These are phyloP conservation scores for Octonoba sinensis DNA, from an alignment of 2,888 invertebrate species.

Conservation along the genomic window DNA sequence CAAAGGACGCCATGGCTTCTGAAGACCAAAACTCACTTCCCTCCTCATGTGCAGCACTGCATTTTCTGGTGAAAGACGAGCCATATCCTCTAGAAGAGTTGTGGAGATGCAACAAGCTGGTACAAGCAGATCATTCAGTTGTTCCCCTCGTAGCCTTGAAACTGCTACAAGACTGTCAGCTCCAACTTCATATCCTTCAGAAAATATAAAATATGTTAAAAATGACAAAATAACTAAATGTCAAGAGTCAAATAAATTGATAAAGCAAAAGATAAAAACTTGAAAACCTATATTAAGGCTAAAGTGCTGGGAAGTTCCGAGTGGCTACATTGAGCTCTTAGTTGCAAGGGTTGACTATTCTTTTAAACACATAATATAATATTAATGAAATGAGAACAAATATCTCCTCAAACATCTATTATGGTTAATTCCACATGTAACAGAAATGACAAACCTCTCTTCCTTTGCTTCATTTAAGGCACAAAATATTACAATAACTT, in stretches of 20 bases:
- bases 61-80: neutral
- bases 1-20: constrained; percentile 45
- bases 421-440: too few relatives aligned
- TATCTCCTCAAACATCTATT: too few relatives aligned
- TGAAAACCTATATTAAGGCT: too few relatives aligned
- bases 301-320: too few relatives aligned
- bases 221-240: neutral
- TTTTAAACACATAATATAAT: too few relatives aligned
- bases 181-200: constrained; percentile 76
- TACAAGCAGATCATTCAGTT: constrained; percentile 75
- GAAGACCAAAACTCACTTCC: constrained; percentile 40
- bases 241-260: neutral
- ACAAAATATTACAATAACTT: too few relatives aligned
- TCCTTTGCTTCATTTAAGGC: too few relatives aligned
- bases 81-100: constrained; percentile 21
- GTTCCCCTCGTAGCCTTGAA: constrained; percentile 76
- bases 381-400: too few relatives aligned
- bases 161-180: constrained; percentile 78
- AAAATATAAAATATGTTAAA: neutral
- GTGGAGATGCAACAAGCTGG: constrained; percentile 73
- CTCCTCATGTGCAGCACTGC: constrained; percentile 28
- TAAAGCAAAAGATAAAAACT: neutral
- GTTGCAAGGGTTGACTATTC: too few relatives aligned
- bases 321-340: too few relatives aligned
- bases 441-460: too few relatives aligned